Evolutionary conservation across 2,888 invertebrate genomes (phyloP).

Genomic region (Synergus laeviventris): DNA sequence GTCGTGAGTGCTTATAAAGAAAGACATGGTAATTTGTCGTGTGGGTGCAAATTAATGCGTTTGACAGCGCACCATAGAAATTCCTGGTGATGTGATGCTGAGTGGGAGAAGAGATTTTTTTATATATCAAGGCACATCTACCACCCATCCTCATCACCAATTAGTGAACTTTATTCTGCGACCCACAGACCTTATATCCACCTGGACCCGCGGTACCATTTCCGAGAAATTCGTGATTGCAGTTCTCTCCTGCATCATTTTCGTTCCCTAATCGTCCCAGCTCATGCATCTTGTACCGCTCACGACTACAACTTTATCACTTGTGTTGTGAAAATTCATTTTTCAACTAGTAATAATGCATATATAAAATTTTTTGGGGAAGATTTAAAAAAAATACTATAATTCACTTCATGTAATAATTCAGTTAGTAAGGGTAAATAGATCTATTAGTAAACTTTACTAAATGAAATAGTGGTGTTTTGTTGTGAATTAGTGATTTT

Average conservation of each 20-base stretch:
- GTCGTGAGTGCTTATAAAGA: background rate
- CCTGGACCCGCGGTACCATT: constrained; percentile 36
- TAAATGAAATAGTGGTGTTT: background rate
- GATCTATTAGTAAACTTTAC: background rate
- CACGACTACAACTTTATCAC: constrained; percentile 6
- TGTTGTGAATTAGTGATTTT: too few species aligned
- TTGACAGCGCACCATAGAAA: constrained; percentile 14
- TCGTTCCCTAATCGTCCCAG: constrained; percentile 4
- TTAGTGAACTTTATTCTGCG: constrained; percentile 63
- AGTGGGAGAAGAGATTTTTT: constrained; percentile 16
- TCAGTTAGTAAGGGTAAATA: background rate
- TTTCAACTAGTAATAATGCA: background rate
- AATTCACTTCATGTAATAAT: too few species aligned
- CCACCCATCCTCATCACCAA: constrained; percentile 60
- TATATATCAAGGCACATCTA: constrained; percentile 45
- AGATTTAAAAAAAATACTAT: too few species aligned
- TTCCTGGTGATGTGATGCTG: background rate
- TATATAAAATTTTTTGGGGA: background rate
- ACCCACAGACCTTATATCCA: constrained; percentile 26
- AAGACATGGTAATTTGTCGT: constrained; percentile 6
- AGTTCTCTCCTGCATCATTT: constrained; percentile 30
- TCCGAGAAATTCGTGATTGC: constrained; percentile 37
- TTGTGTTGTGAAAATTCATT: background rate
- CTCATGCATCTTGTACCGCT: background rate
- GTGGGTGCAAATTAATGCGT: constrained; percentile 23